Conservation (phyloP, 2,797 vertebrate genomes). For the Falco biarmicus region DNA sequence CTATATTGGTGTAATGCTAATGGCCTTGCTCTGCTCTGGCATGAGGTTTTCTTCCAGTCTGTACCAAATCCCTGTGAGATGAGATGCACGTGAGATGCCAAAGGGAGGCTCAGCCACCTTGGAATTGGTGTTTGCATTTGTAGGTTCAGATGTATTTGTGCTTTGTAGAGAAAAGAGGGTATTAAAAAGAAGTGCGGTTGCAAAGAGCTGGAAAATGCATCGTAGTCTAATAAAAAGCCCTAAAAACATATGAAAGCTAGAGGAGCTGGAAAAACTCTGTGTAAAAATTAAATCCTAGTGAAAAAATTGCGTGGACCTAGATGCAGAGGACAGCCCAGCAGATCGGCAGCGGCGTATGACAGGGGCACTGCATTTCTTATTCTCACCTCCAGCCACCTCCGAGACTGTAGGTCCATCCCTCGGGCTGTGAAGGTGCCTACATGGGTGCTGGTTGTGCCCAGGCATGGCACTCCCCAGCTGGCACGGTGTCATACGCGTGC, state of each 20-base stretch:
- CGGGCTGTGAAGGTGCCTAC: background rate
- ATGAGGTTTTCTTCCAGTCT: background rate
- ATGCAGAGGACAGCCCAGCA: background rate
- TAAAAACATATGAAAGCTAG: background rate
- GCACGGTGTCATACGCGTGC: accelerated
- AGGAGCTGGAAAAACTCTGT: background rate
- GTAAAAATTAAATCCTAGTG: background rate
- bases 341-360: background rate
- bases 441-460: background rate
- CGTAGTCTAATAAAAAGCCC: background rate
- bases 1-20: background rate
- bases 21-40: background rate
- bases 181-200: background rate
- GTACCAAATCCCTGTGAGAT: background rate
- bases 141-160: background rate
- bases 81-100: background rate
- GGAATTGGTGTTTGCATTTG: background rate
- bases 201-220: background rate
- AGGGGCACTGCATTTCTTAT: background rate
- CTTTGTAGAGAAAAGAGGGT: background rate
- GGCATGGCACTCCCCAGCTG: accelerated
- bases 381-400: background rate
- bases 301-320: background rate
- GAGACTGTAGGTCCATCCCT: background rate
- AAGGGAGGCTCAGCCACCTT: background rate